These are phyloP conservation scores for Zaprionus lachaisei DNA, from an alignment of 1,140 invertebrate genomes.

Conservation along the genomic window DNA sequence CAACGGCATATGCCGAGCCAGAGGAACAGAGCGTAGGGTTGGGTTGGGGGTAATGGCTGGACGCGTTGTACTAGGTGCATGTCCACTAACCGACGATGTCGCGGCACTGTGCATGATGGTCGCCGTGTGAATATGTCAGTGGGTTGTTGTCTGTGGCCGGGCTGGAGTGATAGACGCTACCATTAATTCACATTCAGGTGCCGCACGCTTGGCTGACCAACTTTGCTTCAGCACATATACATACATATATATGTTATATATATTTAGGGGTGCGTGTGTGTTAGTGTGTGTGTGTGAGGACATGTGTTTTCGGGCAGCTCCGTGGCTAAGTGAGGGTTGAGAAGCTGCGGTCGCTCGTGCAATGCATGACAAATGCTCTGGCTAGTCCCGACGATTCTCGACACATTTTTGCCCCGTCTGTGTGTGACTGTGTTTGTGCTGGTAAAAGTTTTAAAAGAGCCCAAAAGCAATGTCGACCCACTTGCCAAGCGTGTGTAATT, in stretches of 20 bases:
- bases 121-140: slow-evolving; percentile 48
- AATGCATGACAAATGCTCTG: slow-evolving; percentile 72
- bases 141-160: slow-evolving; percentile 74
- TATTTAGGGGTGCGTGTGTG: slow-evolving; percentile 13
- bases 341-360: slow-evolving; percentile 69
- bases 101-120: slow-evolving; percentile 41
- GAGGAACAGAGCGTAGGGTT: background rate
- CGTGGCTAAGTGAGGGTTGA: slow-evolving; percentile 16
- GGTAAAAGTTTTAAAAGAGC: slow-evolving; percentile 32
- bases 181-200: slow-evolving; percentile 82
- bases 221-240: slow-evolving; percentile 22
- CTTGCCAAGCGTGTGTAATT: slow-evolving; percentile 67
- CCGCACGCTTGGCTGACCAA: slow-evolving; percentile 68
- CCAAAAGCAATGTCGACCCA: slow-evolving; percentile 53
- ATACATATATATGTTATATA: background rate
- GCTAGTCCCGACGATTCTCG: slow-evolving; percentile 33
- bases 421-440: slow-evolving; percentile 1
- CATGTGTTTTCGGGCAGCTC: slow-evolving; percentile 67
- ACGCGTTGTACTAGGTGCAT: slow-evolving; percentile 11
- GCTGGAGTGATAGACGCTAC: slow-evolving; percentile 75
- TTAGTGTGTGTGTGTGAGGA: slow-evolving; percentile 33
- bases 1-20: slow-evolving; percentile 60
- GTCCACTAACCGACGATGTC: slow-evolving; percentile 25
- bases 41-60: background rate
- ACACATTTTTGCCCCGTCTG: slow-evolving; percentile 18